These are phyloP conservation scores for Parnassius orleans DNA, from an alignment of 2,888 invertebrate species.

Conservation along the genomic window DNA sequence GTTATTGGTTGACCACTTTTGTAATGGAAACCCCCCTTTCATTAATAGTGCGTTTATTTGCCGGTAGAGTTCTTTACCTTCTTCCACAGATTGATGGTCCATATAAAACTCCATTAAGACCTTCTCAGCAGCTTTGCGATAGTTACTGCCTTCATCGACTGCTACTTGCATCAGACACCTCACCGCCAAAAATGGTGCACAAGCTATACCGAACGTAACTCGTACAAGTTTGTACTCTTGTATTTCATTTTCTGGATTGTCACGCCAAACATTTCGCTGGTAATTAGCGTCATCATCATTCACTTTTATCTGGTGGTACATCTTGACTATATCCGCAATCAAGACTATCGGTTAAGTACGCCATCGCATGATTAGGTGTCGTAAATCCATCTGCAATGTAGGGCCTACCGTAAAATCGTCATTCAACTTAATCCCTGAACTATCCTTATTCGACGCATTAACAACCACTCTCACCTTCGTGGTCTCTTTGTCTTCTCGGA, in stretches of 20 bases:
- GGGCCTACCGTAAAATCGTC: slow-evolving; percentile 36
- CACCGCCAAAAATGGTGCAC: slow-evolving; percentile 40
- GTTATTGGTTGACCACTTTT: slow-evolving; percentile 31
- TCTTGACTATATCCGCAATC: slow-evolving; percentile 41
- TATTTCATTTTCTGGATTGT: slow-evolving; percentile 22
- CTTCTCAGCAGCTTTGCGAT: too few species aligned
- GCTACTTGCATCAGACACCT: slow-evolving; percentile 37
- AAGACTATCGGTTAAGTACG: slow-evolving; percentile 30
- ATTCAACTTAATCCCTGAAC: slow-evolving; percentile 34
- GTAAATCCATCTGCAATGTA: slow-evolving; percentile 36
- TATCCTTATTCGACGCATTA: too few species aligned
- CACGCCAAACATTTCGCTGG: slow-evolving; percentile 34
- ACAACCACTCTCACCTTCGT: too few species aligned
- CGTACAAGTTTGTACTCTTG: slow-evolving; percentile 24
- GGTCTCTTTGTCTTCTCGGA: too few species aligned
- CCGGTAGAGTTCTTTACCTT: too few species aligned
- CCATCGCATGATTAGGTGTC: slow-evolving; percentile 38
- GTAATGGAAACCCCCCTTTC: slow-evolving; percentile 38
- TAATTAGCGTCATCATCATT: slow-evolving; percentile 33
- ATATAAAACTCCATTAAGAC: too few species aligned
- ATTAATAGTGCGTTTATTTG: too few species aligned
- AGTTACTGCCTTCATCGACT: slow-evolving; percentile 31
- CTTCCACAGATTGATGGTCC: slow-evolving; percentile 33
- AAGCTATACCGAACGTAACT: slow-evolving; percentile 40
- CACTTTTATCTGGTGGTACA: slow-evolving; percentile 41